Percentiles rank a stretch among this genome's conserved stretches.
These are phyloP conservation scores for Eriocheir sinensis DNA, from an alignment of 1,140 invertebrate species.

Conservation along the genomic window DNA sequence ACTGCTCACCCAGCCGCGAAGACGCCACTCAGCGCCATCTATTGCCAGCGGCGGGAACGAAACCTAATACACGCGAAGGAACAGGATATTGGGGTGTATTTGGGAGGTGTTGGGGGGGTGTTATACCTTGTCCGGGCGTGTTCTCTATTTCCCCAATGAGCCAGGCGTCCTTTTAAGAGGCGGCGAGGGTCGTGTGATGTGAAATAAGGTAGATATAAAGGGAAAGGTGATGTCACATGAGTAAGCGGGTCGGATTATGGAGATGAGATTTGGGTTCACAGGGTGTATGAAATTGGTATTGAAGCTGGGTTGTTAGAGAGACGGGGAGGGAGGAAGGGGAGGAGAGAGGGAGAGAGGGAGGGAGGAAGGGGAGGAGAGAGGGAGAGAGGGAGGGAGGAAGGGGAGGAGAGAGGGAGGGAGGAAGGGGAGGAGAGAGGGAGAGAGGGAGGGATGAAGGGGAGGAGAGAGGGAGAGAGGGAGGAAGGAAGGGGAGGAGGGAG, in stretches of 20 bases:
- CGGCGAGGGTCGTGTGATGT: neutral
- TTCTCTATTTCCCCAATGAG: too few species aligned
- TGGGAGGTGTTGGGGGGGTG: too few species aligned
- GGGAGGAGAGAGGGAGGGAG: neutral
- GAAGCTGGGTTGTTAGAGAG: too few species aligned
- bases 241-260: slow-evolving; percentile 25
- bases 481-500: neutral
- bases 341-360: slow-evolving; percentile 26
- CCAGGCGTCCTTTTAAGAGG: too few species aligned
- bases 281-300: neutral
- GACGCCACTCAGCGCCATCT: neutral
- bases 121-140: too few species aligned
- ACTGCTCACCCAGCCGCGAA: neutral
- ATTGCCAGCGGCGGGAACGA: neutral
- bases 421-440: neutral
- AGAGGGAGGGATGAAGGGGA: slow-evolving; percentile 8
- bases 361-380: neutral
- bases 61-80: neutral
- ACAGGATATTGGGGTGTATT: neutral
- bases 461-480: slow-evolving; percentile 35
- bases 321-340: too few species aligned
- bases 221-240: too few species aligned
- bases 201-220: neutral
- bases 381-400: neutral
- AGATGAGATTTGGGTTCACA: neutral